Percentiles rank a stretch among this genome's conserved stretches.
phyloP scores from a whole-genome alignment of 2,888 invertebrate genomes.

The Eilema caniola region DNA sequence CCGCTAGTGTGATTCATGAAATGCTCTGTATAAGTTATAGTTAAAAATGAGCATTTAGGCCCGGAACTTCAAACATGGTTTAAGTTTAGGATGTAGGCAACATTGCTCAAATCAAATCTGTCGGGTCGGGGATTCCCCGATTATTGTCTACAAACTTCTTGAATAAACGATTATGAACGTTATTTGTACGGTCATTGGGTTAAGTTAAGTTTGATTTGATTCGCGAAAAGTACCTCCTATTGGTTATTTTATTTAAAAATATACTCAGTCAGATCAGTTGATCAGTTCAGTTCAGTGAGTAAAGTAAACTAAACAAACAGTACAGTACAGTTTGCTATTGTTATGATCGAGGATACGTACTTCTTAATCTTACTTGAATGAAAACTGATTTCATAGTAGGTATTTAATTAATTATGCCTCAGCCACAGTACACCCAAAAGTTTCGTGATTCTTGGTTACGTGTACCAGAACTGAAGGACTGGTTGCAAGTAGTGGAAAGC shows the following conservation, averaged over 20 bases:
- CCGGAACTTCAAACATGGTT: too few species aligned
- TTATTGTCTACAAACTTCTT: conserved; percentile 16
- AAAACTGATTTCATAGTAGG: not conserved
- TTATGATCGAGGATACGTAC: not conserved
- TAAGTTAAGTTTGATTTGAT: not conserved
- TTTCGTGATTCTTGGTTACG: conserved; percentile 36
- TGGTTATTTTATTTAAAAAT: not conserved
- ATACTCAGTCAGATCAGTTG: not conserved
- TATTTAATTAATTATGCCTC: conserved; percentile 9
- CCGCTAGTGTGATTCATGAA: too few species aligned
- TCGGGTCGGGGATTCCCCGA: conserved; percentile 15
- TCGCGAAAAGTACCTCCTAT: conserved; percentile 2
- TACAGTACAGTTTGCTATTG: not conserved
- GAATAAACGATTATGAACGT: conserved; percentile 7
- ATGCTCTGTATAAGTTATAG: too few species aligned
- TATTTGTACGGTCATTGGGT: conserved; percentile 10
- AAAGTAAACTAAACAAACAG: not conserved
- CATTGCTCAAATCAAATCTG: not conserved
- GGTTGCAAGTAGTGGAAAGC: too few species aligned
- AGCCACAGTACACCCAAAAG: conserved; percentile 38
- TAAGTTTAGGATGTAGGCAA: too few species aligned
- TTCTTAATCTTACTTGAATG: not conserved
- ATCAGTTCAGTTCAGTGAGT: not conserved
- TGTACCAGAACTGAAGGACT: conserved; percentile 13
- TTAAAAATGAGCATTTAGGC: too few species aligned